Conservation (phyloP, 2,113 vertebrate species). For the Brienomyrus brachyistius region DNA sequence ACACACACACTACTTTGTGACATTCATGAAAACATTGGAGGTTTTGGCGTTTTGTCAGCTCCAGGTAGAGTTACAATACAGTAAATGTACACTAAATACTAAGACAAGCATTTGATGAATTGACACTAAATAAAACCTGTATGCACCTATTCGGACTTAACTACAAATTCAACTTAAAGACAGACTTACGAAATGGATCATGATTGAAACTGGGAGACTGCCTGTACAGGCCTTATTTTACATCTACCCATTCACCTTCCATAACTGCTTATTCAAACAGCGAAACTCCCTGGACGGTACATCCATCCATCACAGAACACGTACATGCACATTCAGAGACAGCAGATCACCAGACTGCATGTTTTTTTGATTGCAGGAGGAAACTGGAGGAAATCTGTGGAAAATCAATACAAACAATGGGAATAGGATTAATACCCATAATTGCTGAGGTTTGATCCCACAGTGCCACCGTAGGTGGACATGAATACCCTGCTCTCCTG, state of each 20-base stretch:
- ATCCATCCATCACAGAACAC: background rate
- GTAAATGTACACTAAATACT: background rate
- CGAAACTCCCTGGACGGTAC: background rate
- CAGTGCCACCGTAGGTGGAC: background rate
- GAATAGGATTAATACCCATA: background rate
- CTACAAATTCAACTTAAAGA: background rate
- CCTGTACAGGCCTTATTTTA: background rate
- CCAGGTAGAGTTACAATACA: background rate
- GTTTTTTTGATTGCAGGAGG: background rate
- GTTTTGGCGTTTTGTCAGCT: background rate
- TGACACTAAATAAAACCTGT: background rate
- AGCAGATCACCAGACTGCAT: background rate
- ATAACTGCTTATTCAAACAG: background rate
- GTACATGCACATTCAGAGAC: background rate
- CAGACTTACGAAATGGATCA: background rate
- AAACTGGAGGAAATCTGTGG: background rate
- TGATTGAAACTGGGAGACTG: background rate
- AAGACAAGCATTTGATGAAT: background rate
- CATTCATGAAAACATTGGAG: background rate
- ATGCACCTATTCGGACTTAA: background rate
- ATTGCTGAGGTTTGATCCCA: background rate
- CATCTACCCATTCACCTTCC: too few species aligned
- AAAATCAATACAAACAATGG: background rate
- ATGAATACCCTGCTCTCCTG: background rate
- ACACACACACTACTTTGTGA: background rate